Conservation (phyloP, 2,113 vertebrate genomes). For the Sceloporus tristichus region DNA sequence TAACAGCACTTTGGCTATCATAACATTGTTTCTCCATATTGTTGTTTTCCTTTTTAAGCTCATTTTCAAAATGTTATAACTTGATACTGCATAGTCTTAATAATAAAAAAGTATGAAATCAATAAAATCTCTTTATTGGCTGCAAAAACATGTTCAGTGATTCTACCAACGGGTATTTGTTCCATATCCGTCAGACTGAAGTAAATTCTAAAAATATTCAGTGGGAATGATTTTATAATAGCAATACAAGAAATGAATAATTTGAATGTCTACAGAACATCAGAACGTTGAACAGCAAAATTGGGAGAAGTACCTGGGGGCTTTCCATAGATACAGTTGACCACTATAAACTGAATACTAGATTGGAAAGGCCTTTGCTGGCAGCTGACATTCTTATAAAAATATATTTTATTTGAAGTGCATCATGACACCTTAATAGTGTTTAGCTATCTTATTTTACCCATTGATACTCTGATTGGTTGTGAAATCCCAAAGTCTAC, state of each 20-base stretch:
- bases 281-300: background rate
- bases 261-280: background rate
- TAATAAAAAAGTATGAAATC: conserved; percentile 7
- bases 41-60: background rate
- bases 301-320: too few relatives aligned
- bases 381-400: too few relatives aligned
- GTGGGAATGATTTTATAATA: background rate
- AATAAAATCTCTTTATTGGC: background rate
- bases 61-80: conserved; percentile 14
- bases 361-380: too few relatives aligned
- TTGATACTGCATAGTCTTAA: background rate
- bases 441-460: background rate
- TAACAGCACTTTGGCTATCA: background rate
- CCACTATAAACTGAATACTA: too few relatives aligned
- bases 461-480: too few relatives aligned
- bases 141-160: background rate
- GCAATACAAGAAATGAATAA: background rate
- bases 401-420: background rate
- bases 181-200: background rate
- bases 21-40: conserved; percentile 8
- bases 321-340: too few relatives aligned
- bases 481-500: background rate
- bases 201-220: background rate
- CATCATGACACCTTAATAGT: background rate
- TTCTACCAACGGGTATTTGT: background rate